Evolutionary conservation across 2,888 invertebrate species (phyloP), one percentile per base, ranked within the genome.

Genomic region (Caenorhabditis sulstoni): DNA sequence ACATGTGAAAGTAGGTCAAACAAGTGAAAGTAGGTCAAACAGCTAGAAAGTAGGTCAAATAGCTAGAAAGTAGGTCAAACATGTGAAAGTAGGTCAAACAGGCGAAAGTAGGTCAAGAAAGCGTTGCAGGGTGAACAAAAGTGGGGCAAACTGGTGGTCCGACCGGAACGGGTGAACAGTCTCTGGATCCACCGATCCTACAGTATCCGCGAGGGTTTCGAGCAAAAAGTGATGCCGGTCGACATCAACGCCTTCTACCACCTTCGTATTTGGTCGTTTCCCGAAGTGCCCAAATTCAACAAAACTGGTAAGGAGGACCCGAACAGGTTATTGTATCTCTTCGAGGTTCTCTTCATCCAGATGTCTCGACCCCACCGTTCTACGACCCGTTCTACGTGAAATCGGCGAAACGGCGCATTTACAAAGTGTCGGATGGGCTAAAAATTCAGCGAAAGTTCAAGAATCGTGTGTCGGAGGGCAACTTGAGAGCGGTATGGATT

Each of bases 121-220:
- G n/a, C 1, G 14, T 47, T 47, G 29, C 58, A 78, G 70, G 82
- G 78, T 11, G 78, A 79, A 49, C 71, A 71, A 20, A 58, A 61
- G 61, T 84, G 84, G 84, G 84, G 84, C 39, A 84, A 84, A 62
- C 55, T 83, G 20, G 82, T 84, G 1, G 84, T 83, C 9, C 53
- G 68, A 41, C 85, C 85, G 58, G 74, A 81, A 35, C 39, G 71
- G 35, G 86, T 88, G 16, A 82, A 88, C 41, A 86, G 87, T 45
- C 85, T 82, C 3, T 88, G 88, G 88, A 83, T 88, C 22, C 88
- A 88, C 65, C 67, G 83, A 81, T 86, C 81, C 16, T 84, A 80
- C 41, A 75, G 73, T 4, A 68, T 84, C 14, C 59, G 58, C 37
- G 59, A 67, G 8, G 78, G 79, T 12, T 81, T 45, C 47, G 70